Evolutionary conservation across 2,797 vertebrate species (phyloP), one percentile per base, ranked within the genome.

Genomic region (Manis javanica): DNA sequence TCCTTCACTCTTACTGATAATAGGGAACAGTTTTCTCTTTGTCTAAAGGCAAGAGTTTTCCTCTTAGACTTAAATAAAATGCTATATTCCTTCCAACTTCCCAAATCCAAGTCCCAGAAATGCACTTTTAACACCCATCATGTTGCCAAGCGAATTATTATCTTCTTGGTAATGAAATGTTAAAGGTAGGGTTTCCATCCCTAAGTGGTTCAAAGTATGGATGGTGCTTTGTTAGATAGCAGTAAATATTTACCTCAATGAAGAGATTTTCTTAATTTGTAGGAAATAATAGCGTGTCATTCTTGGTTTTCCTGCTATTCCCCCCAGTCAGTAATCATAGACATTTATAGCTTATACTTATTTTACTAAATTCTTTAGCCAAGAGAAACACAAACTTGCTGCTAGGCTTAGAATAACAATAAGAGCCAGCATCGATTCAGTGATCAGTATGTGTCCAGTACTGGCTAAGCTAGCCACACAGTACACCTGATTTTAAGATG

Each of bases 291-390:
- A 14, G 23, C 23, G 4, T n/a, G 46, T 37, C 57, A 31, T 63
- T 68, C 64, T 92, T 57, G 13, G 51, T 46, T 53, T 71, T 61
- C n/a, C 26, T 53, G 9, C 10, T n/a, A 42, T 77, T 39, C 61
- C 23, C 63, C 46, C 19, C 42, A 89, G 42, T 61, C 71, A 64
- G 29, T 31, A 53, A 87, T 72, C 53, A 59, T 23, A 89, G 68
- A 93, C 49, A 85, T 59, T 10, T 24, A 14, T 64, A 46, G 21
- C 24, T 11, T 9, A 39, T 3, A 34, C 29, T 66, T 90, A 59
- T 7, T 69, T 84, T 79, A 39, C 53, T 63, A 64, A 90, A 59
- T 69, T 66, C 8, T 93, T 82, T 78, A 82, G 12, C 77, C 49
- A 29, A 79, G 79, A 84, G 53, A 79, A 77, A 91, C n/a, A 4